Conservation (phyloP, 1,140 invertebrate genomes). For the Trichomalopsis sarcophagae region DNA sequence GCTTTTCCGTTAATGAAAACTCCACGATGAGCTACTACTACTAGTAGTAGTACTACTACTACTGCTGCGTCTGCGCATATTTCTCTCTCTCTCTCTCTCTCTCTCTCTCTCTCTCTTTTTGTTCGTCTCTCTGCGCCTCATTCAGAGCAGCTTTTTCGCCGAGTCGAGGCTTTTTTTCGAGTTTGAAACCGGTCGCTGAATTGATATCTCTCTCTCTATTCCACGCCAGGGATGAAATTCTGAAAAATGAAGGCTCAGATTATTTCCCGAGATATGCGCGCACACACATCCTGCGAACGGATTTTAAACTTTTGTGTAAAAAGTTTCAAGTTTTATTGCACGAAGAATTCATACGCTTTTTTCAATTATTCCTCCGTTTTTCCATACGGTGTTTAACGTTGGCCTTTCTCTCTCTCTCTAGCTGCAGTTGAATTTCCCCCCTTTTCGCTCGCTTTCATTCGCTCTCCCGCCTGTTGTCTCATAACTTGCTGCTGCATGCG, state of each 20-base stretch:
- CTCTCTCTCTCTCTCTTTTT: neutral
- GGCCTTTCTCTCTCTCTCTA: neutral
- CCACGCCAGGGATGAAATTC: neutral
- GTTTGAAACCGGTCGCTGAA: neutral
- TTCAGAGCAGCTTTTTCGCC: neutral
- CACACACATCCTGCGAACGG: no score
- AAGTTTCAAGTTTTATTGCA: no score
- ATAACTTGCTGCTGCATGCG: slow-evolving; percentile 15
- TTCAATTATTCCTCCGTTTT: neutral
- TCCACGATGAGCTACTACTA: slow-evolving; percentile 46
- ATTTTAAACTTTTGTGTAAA: no score
- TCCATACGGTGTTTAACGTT: neutral
- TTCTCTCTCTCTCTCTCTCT: neutral
- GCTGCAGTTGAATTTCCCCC: neutral
- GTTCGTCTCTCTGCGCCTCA: neutral
- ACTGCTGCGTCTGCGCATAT: neutral
- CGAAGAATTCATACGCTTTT: neutral
- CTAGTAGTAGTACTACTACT: neutral
- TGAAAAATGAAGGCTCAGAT: neutral
- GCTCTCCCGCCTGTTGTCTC: slow-evolving; percentile 15
- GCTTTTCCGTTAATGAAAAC: slow-evolving; percentile 66
- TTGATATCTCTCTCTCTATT: neutral
- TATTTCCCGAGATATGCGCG: neutral
- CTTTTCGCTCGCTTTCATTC: slow-evolving; percentile 13
- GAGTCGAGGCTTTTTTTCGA: neutral